These are phyloP conservation scores for Gnathonemus echidnorhynchus DNA, from an alignment of 2,113 vertebrate genomes.

Conservation along the genomic window DNA sequence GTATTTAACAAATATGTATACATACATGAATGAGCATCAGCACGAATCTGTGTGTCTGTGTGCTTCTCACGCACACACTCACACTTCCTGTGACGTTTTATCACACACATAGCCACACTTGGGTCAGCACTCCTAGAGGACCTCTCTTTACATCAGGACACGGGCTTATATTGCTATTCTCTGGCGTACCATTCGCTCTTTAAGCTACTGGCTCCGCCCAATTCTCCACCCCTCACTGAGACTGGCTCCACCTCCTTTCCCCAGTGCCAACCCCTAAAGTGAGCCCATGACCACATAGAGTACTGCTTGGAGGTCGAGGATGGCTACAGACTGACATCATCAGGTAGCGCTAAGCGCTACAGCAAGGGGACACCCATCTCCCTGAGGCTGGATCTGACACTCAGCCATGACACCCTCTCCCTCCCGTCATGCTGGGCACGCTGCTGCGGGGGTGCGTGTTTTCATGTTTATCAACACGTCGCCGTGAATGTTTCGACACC, in stretches of 20 bases:
- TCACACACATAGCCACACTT: background rate
- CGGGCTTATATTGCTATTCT: background rate
- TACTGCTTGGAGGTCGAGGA: slow-evolving; percentile 71
- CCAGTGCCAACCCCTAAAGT: slow-evolving; percentile 57
- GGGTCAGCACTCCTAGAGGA: slow-evolving; percentile 23
- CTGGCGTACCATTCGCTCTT: slow-evolving; percentile 34
- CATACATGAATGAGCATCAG: background rate
- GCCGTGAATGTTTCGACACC: background rate
- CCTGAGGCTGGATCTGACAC: background rate
- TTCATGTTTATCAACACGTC: slow-evolving; percentile 21
- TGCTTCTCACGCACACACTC: slow-evolving; percentile 32
- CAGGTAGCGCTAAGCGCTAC: background rate
- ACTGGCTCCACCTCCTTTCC: slow-evolving; percentile 62
- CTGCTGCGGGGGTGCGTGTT: slow-evolving; percentile 43
- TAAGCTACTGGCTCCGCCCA: slow-evolving; percentile 26
- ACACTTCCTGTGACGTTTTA: slow-evolving; percentile 2
- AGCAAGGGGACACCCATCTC: background rate
- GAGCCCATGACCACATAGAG: slow-evolving; percentile 79
- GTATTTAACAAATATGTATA: slow-evolving; percentile 4
- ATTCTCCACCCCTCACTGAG: background rate
- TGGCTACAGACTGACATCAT: slow-evolving; percentile 29
- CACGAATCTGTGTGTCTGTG: background rate
- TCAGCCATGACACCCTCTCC: background rate
- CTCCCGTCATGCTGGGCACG: background rate
- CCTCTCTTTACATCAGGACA: background rate